Conservation (phyloP, 1,140 invertebrate genomes). For the Coelopa frigida region DNA sequence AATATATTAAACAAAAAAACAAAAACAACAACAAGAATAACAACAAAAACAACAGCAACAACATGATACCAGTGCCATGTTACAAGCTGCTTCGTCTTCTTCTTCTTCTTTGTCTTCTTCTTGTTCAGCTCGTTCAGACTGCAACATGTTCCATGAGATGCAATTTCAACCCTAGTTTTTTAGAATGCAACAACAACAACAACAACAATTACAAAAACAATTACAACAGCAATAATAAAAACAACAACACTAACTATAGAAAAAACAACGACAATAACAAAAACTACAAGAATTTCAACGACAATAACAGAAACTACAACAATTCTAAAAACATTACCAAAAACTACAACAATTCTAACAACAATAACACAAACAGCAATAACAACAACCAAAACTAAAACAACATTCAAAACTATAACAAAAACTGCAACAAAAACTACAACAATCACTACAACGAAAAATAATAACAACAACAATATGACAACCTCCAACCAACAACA, state of each 20-base stretch:
- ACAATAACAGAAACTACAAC: neutral
- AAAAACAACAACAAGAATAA: too few relatives aligned
- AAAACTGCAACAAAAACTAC: neutral
- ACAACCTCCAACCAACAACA: constrained; percentile 11
- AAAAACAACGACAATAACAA: neutral
- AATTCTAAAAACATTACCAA: too few relatives aligned
- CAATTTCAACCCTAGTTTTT: too few relatives aligned
- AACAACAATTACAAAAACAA: neutral
- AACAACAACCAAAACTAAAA: neutral
- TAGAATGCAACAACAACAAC: neutral
- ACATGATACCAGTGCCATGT: too few relatives aligned
- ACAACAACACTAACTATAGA: constrained; percentile 16
- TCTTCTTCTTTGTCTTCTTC: too few relatives aligned
- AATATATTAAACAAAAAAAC: too few relatives aligned
- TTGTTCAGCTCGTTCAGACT: too few relatives aligned
- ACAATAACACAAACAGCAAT: neutral
- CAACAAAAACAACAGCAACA: too few relatives aligned
- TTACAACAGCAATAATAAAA: neutral
- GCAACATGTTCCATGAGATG: too few relatives aligned
- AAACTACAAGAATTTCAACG: constrained; percentile 10
- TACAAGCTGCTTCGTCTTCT: too few relatives aligned
- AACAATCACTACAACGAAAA: constrained; percentile 16
- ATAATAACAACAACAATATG: neutral
- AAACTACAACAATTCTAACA: too few relatives aligned
- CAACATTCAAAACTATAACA: constrained; percentile 12